phyloP scores from a whole-genome alignment of 2,797 vertebrate species.

The Xiphorhynchus erythropygius region DNA sequence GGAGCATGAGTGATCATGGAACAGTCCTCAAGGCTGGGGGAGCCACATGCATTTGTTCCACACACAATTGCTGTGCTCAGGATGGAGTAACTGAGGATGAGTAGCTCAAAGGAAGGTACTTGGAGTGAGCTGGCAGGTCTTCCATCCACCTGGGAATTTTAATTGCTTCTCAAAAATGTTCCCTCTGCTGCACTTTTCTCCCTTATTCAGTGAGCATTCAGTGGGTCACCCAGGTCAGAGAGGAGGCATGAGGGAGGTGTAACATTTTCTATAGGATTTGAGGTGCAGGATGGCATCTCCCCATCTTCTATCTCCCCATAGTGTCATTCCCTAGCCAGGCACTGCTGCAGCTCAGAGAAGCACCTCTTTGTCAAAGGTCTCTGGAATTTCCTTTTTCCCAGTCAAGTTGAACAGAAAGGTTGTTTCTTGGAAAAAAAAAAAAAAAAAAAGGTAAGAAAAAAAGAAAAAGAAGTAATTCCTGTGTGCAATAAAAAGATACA shows the following conservation, averaged over 20 bases:
- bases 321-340: not conserved
- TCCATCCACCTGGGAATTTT: not conserved
- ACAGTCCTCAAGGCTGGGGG: not conserved
- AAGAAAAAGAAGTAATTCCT: constrained; percentile 66
- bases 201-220: not conserved
- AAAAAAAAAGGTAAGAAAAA: too few relatives aligned
- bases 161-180: not conserved
- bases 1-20: not conserved
- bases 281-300: not conserved
- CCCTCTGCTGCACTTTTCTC: not conserved
- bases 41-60: not conserved
- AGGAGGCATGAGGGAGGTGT: rapidly evolving
- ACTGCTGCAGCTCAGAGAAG: constrained; percentile 2
- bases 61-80: not conserved
- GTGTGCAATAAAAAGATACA: constrained; percentile 74
- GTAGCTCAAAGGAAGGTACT: not conserved
- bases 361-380: not conserved
- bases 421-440: not conserved
- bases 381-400: constrained; percentile 20
- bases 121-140: not conserved
- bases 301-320: not conserved
- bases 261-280: not conserved
- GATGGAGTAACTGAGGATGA: not conserved
- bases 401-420: constrained; percentile 35
- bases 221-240: not conserved